Evolutionary conservation across 2,797 vertebrate species (phyloP).

Genomic region (Orientallactaga sibirica): DNA sequence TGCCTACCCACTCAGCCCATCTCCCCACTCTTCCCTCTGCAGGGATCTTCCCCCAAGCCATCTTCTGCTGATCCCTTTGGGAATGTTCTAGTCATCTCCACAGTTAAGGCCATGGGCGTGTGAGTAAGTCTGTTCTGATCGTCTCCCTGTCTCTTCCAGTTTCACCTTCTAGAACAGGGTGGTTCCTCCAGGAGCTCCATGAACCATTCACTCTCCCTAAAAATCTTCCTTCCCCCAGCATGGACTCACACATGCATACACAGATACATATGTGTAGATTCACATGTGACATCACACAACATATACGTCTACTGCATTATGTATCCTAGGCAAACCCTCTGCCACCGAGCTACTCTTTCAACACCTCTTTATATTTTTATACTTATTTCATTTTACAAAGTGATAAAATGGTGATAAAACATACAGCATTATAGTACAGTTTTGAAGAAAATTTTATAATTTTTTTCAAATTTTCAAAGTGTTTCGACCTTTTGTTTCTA

Average conservation of each 20-base stretch:
- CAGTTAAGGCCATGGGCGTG: not conserved
- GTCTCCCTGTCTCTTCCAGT: not conserved
- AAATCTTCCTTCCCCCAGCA: not conserved
- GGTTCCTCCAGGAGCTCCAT: not conserved
- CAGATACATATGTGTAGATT: not conserved
- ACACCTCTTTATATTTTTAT: not conserved
- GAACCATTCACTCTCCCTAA: not conserved
- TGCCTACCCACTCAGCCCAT: not conserved
- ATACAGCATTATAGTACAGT: not conserved
- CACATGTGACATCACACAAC: not conserved
- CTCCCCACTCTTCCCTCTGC: not conserved
- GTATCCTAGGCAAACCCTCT: not conserved
- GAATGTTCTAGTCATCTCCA: not conserved
- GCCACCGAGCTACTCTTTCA: not conserved
- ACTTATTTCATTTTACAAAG: slow-evolving; percentile 26
- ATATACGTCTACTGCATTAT: not conserved
- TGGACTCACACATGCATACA: not conserved
- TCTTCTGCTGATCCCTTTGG: not conserved
- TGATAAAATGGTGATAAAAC: not conserved
- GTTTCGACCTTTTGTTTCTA: not conserved
- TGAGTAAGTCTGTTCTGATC: not conserved
- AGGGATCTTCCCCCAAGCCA: not conserved
- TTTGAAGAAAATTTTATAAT: not conserved
- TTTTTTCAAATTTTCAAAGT: not conserved
- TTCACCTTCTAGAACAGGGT: not conserved